These are phyloP conservation scores for Sciurus vulgaris DNA, from an alignment of 2,797 vertebrate genomes.

Conservation along the genomic window DNA sequence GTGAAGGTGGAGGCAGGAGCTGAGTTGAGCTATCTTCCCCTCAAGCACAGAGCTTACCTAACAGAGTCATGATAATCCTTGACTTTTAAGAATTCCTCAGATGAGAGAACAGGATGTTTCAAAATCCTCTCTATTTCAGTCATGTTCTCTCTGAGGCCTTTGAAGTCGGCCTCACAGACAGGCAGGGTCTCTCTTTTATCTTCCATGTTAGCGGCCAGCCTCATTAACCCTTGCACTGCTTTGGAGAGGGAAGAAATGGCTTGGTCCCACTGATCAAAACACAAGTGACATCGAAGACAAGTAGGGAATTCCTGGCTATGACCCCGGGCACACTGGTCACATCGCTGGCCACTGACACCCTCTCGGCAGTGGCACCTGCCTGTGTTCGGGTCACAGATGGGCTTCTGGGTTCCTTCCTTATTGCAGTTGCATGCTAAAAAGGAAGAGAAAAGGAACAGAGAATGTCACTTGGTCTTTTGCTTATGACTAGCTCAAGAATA, in stretches of 20 bases:
- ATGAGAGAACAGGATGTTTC: conserved; percentile 86
- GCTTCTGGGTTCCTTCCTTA: conserved; percentile 88
- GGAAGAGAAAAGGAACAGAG: conserved; percentile 63
- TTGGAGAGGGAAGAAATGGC: conserved; percentile 86
- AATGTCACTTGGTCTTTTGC: not conserved
- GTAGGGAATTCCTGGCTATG: conserved; percentile 89
- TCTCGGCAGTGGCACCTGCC: conserved; percentile 90
- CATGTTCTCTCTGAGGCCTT: conserved; percentile 87
- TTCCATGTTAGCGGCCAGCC: conserved; percentile 82
- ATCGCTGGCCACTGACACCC: conserved; percentile 89
- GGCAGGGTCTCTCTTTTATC: conserved; percentile 81
- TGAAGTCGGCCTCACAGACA: conserved; percentile 77
- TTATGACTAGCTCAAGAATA: not conserved
- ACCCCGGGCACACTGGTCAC: conserved; percentile 89
- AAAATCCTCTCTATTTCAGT: conserved; percentile 86
- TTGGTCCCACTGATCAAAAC: conserved; percentile 89
- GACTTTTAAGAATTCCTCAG: conserved; percentile 83
- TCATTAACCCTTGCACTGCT: conserved; percentile 85
- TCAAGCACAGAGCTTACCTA: conserved; percentile 83
- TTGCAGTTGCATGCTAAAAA: conserved; percentile 92
- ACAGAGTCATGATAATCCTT: conserved; percentile 87
- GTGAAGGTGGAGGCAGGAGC: not conserved
- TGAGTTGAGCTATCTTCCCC: not conserved
- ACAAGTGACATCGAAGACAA: conserved; percentile 91
- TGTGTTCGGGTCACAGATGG: conserved; percentile 90